A percentile compares a stretch with the other conserved stretches of the same genome.
Conservation (phyloP, 2,113 vertebrate species). For the Oreochromis spilurus region DNA sequence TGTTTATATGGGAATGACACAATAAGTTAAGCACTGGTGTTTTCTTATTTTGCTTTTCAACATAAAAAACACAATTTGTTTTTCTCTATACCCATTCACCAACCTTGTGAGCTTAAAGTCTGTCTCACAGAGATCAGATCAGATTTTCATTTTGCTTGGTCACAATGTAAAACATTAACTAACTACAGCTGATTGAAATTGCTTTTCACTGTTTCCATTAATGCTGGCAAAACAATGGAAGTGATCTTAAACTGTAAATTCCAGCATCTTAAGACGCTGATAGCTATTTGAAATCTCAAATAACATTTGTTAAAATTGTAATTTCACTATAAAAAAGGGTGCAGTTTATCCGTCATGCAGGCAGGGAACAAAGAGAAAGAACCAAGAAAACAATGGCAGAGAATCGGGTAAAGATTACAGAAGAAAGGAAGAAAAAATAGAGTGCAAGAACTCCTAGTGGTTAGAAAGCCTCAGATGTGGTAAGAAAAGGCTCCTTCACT, state of each 20-base stretch:
- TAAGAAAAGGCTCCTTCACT: conserved; percentile 35
- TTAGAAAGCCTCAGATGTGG: conserved; percentile 21
- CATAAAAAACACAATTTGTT: neutral
- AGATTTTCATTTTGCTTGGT: neutral
- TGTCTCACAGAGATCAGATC: neutral
- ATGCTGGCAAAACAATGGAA: neutral
- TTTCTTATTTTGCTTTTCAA: neutral
- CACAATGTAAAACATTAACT: neutral
- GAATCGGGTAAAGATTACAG: neutral
- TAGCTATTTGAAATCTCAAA: neutral
- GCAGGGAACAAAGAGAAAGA: neutral
- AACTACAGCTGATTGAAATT: neutral
- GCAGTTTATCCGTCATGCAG: neutral
- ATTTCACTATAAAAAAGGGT: neutral
- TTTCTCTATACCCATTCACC: neutral
- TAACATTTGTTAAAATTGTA: neutral
- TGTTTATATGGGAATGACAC: neutral
- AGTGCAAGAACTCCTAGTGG: neutral
- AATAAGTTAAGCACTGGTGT: neutral
- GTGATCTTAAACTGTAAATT: neutral
- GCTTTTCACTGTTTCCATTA: neutral
- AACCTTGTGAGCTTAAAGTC: neutral
- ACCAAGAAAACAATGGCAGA: neutral
- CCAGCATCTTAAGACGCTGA: neutral
- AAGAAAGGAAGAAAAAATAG: neutral